Percentiles rank a stretch among this genome's conserved stretches.
Conservation (phyloP, 2,113 vertebrate species). For the Antechinus flavipes region DNA sequence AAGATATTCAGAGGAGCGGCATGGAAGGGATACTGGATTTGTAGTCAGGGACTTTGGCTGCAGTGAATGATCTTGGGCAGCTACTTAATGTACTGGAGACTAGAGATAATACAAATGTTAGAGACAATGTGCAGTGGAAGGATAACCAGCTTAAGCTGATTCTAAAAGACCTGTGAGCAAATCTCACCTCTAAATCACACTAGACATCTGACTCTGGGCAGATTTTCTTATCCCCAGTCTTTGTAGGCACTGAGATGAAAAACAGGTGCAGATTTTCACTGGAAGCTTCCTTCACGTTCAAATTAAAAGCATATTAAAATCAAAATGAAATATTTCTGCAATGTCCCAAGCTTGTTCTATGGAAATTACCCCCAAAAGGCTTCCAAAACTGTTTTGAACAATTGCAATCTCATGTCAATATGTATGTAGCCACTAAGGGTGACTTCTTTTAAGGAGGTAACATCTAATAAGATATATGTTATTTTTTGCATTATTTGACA, state of each 20-base stretch:
- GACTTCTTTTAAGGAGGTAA: neutral
- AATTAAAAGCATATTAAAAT: neutral
- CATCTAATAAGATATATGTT: neutral
- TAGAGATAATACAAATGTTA: neutral
- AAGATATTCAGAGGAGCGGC: too few species aligned
- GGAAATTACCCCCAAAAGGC: neutral
- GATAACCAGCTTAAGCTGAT: neutral
- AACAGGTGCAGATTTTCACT: neutral
- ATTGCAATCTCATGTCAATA: neutral
- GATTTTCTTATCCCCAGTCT: too few species aligned
- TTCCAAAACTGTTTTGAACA: neutral
- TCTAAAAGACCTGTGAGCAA: neutral
- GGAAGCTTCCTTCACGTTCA: neutral
- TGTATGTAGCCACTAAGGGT: neutral
- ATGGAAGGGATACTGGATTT: too few species aligned
- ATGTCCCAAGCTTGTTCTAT: neutral
- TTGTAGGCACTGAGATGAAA: neutral
- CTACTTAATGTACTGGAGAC: neutral
- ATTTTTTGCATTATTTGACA: too few species aligned
- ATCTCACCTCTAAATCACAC: neutral
- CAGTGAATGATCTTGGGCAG: too few species aligned
- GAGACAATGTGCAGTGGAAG: neutral
- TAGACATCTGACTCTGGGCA: neutral
- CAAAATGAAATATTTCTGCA: neutral
- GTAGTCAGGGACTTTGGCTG: too few species aligned